Evolutionary conservation across 2,113 vertebrate species (phyloP).

Genomic region (Apodemus sylvaticus): DNA sequence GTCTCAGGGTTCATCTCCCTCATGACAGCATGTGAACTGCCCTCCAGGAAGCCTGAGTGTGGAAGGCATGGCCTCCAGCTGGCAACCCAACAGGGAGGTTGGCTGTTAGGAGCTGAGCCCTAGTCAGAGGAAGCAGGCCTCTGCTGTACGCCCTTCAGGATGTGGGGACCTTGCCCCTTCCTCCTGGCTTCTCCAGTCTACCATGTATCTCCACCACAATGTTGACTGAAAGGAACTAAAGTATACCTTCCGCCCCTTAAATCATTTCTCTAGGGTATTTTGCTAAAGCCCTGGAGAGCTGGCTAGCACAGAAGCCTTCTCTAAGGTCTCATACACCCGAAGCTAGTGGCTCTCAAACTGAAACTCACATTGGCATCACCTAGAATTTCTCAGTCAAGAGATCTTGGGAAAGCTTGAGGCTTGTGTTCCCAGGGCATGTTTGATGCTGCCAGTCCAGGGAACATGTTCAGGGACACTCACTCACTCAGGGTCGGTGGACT

Average conservation of each 20-base stretch:
- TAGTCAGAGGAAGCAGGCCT: not conserved
- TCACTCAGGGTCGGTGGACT: accelerated
- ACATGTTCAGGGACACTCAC: not conserved
- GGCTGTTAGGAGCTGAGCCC: no score
- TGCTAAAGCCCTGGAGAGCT: not conserved
- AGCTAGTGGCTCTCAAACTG: not conserved
- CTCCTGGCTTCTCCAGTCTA: not conserved
- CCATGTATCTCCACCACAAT: not conserved
- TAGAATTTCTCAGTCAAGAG: not conserved
- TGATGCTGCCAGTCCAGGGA: not conserved
- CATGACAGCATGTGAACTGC: not conserved
- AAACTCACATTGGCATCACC: accelerated
- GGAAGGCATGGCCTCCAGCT: not conserved
- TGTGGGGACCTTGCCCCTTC: not conserved
- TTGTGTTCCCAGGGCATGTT: no score
- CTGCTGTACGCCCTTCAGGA: no score
- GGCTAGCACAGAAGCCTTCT: not conserved
- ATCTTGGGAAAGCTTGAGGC: not conserved
- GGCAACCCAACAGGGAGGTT: no score
- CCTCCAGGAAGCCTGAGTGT: no score
- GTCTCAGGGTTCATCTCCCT: not conserved
- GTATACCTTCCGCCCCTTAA: no score
- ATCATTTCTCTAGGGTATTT: not conserved
- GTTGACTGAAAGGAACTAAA: not conserved
- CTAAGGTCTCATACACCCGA: not conserved